Conservation (phyloP, 2,797 vertebrate genomes). For the Pelodytes ibericus region DNA sequence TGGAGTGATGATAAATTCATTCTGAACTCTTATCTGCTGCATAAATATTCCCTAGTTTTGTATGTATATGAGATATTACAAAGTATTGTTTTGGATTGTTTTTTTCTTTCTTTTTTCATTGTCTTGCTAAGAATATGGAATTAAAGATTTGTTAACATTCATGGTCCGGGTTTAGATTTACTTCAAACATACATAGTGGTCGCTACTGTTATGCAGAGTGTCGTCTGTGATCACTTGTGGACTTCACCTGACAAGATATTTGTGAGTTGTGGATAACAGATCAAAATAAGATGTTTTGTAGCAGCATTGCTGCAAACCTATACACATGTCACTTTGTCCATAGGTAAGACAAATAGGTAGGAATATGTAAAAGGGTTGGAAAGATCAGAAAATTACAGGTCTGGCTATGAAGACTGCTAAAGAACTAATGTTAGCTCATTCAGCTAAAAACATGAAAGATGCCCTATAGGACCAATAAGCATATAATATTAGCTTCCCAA, state of each 20-base stretch:
- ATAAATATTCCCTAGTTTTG: slow-evolving; percentile 14
- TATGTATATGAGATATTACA: slow-evolving; percentile 56
- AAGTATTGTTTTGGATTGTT: slow-evolving; percentile 49
- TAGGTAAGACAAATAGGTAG: no score
- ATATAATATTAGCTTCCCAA: neutral
- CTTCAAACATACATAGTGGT: no score
- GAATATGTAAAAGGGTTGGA: neutral
- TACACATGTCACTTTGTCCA: no score
- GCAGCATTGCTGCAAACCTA: no score
- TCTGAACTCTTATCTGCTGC: neutral
- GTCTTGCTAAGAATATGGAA: slow-evolving; percentile 35
- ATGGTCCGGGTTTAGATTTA: neutral
- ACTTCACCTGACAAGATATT: no score
- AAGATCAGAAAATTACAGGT: neutral
- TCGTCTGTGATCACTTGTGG: no score
- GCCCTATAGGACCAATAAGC: neutral
- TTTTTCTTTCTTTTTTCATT: neutral
- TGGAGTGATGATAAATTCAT: neutral
- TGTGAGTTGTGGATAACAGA: no score
- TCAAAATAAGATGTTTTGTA: no score
- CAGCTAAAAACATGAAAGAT: neutral
- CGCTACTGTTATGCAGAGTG: no score
- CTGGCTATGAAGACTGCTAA: neutral
- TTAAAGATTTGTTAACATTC: slow-evolving; percentile 59
- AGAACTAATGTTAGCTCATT: neutral